Base-by-base conservation (phyloP, 1,140 invertebrate species). In the Pygmarrhopalites habei region DNA sequence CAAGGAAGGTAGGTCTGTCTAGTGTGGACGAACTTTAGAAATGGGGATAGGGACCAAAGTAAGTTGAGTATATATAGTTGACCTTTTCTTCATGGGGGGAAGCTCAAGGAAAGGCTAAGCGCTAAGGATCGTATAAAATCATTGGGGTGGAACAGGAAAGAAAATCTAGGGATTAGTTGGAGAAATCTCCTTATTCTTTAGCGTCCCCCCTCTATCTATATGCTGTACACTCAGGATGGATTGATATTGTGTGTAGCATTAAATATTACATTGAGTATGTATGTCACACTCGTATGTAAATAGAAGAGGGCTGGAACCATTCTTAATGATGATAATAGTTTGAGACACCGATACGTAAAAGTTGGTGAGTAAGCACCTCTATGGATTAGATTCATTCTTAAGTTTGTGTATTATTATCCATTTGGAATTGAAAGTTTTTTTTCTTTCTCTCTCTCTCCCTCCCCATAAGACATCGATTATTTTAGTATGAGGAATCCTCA, bases 61-160 rank as follows among this genome's bases (percentile, higher is more conserved):
- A 55, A 2, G 2, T 32, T 2, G 29, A 10, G 32, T 41, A 23
- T 30, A 25, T 7, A 47, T 47, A 12, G 17, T 47, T 61, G 59
- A 61, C 59, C 59, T 61, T 61, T 61, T 26, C 49, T 47, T 19
- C 44, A n/a, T 41, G 39, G 39, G n/a, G 12, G 39, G 39, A 41
- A 41, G 39, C n/a, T 12, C n/a, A 12, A 41, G 39, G 39, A n/a
- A 19, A 47, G n/a, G n/a, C 44, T 25, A 5, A 47, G n/a, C 5
- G 44, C 44, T 25, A 61, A 32, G 49, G 49, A 43, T 61, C 59
- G 39, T 61, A 61, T 61, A 61, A 61, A 61, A 30, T 32, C 59
- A 41, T 61, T 61, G 14, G 26, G 53, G 59, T 47, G 51, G 29
- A 61, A 61, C 49, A 28, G 58, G 44, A 19, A 25, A 25, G 44